A percentile compares a stretch with the other conserved stretches of the same genome.
phyloP scores from a whole-genome alignment of 2,797 vertebrate species.

The Gouania willdenowi region DNA sequence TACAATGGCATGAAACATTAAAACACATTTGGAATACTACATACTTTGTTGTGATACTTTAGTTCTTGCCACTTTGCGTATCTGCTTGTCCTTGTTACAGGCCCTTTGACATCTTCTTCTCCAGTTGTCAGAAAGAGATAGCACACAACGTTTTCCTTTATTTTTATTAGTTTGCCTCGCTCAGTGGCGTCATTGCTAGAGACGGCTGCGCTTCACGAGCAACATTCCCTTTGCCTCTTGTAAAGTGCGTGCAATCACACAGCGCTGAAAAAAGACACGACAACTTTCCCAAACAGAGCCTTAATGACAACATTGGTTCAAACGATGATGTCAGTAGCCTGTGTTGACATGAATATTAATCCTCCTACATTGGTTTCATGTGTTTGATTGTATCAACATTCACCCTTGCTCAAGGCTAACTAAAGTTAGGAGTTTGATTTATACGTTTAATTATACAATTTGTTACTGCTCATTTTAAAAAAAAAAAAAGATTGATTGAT shows the following conservation, averaged over 20 bases:
- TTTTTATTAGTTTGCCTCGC: background rate
- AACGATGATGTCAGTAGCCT: background rate
- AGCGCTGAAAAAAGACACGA: conserved; percentile 1
- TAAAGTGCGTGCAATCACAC: background rate
- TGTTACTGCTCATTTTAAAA: too few species aligned
- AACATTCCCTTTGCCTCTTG: conserved; percentile 16
- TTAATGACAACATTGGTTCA: background rate
- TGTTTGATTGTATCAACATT: conserved; percentile 4
- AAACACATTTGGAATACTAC: too few species aligned
- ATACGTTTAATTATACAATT: too few species aligned
- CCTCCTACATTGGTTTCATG: background rate
- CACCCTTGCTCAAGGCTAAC: background rate
- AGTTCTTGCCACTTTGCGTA: too few species aligned
- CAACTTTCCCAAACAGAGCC: background rate
- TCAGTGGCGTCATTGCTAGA: conserved; percentile 3
- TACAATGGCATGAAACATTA: too few species aligned
- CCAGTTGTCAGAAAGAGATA: background rate
- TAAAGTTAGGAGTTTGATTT: too few species aligned
- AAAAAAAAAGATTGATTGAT: too few species aligned
- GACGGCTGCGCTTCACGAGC: conserved; percentile 13
- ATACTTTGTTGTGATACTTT: too few species aligned
- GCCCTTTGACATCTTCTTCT: too few species aligned
- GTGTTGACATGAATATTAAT: background rate
- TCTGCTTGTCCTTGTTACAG: too few species aligned
- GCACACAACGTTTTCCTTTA: background rate